Evolutionary conservation across 2,888 invertebrate species (phyloP).

Genomic region (Ligdia adustata): DNA sequence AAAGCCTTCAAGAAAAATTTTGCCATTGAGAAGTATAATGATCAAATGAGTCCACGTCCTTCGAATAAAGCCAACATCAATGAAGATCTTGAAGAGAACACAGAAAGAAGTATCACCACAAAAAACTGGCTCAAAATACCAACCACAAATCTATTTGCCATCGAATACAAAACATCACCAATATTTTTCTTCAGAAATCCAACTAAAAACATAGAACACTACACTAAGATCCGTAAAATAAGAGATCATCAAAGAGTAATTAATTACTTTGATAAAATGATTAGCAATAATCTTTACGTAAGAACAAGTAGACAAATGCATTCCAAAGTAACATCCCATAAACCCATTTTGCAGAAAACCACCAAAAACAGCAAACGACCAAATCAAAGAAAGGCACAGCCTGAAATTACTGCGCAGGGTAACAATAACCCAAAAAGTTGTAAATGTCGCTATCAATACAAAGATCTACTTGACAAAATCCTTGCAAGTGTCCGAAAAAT

Average conservation of each 20-base stretch:
- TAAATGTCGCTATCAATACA: constrained; percentile 52
- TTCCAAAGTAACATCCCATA: constrained; percentile 34
- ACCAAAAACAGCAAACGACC: neutral
- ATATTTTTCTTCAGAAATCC: constrained; percentile 53
- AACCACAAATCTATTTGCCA: constrained; percentile 48
- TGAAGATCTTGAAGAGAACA: constrained; percentile 46
- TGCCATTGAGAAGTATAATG: constrained; percentile 56
- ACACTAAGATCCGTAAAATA: constrained; percentile 63
- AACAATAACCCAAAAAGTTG: constrained; percentile 36
- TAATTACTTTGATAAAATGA: constrained; percentile 69
- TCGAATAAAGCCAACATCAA: constrained; percentile 39
- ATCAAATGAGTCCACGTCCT: constrained; percentile 49
- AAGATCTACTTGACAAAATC: constrained; percentile 47
- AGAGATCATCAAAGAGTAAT: constrained; percentile 66
- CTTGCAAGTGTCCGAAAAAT: constrained; percentile 48
- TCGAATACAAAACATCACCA: constrained; percentile 62
- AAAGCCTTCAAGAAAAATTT: constrained; percentile 62
- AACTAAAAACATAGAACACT: constrained; percentile 63
- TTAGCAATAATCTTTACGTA: constrained; percentile 51
- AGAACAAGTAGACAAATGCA: constrained; percentile 42
- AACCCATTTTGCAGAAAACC: constrained; percentile 10
- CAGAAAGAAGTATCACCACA: constrained; percentile 52
- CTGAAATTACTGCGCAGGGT: too few relatives aligned
- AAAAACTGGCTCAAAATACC: constrained; percentile 56
- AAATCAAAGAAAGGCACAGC: neutral